Evolutionary conservation across 2,113 vertebrate species (phyloP), one percentile per base, ranked within the genome.

Genomic region (Zosterops lateralis): DNA sequence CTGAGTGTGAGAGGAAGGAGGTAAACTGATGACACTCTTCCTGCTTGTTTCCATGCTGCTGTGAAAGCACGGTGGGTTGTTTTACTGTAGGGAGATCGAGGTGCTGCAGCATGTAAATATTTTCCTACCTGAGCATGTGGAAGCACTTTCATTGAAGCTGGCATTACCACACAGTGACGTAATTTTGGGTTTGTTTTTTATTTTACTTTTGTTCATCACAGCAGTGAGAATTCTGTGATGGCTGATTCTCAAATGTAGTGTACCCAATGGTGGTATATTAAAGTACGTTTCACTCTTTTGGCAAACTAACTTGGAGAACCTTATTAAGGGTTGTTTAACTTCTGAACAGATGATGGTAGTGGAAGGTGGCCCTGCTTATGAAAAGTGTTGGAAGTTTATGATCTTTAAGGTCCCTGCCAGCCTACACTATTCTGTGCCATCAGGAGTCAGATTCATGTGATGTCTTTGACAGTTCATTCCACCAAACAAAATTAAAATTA

Each of bases 131-230:
- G 9, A 13, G 4, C 8, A 3, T 5, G 3, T 24, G 18, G 29
- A 25, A 5, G 10, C 13, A 3, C 34, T 51, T 12, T 1, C 7
- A 2, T 22, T 67, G n/a, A 40, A 72, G 36, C 11, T 56, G 17
- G 1, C 29, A 0, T 68, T 51, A 5, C 1, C 14, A 4, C 10
- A 5, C 12, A 13, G 10, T 5, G 0, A 14, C 36, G 16, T 19
- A 22, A 32, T 42, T 75, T 53, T 54, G 40, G 1, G 3, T 22
- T 80, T 1, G 0, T 18, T 68, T 54, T 34, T 77, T 8, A 54
- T 56, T 10, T 64, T 44, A 5, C 31, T 70, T 75, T 40, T 25
- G 22, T 26, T 50, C 17, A 10, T 57, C 14, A 12, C 7, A 38
- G 9, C 20, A 48, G 0, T 36, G 15, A 8, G 14, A 8, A 51